phyloP scores from a whole-genome alignment of 2,888 invertebrate genomes.

The Carterocephalus palaemon region DNA sequence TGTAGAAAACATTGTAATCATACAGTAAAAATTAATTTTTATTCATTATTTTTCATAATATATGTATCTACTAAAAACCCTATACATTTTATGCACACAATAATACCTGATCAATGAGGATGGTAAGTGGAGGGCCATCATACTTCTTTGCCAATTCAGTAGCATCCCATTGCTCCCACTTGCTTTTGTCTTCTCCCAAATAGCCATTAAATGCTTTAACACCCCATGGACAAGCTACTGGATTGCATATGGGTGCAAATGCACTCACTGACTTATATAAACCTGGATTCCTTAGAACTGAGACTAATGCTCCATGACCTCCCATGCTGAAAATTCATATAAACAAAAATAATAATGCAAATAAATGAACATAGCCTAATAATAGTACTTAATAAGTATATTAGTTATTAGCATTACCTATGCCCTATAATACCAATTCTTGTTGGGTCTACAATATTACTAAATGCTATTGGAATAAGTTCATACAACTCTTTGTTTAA shows the following conservation, averaged over 20 bases:
- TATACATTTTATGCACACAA: too few species aligned
- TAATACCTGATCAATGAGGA: conserved; percentile 93
- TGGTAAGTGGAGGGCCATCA: conserved; percentile 87
- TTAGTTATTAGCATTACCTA: conserved; percentile 74
- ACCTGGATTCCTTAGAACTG: conserved; percentile 93
- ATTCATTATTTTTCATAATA: too few species aligned
- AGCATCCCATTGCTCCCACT: conserved; percentile 94
- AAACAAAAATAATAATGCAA: conserved; percentile 2
- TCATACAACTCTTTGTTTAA: conserved; percentile 91
- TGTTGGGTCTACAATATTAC: conserved; percentile 64
- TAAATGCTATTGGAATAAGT: conserved; percentile 86
- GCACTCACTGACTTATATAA: conserved; percentile 93
- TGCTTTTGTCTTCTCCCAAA: conserved; percentile 82
- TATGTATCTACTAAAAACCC: too few species aligned
- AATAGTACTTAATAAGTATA: conserved; percentile 13
- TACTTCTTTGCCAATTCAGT: conserved; percentile 89
- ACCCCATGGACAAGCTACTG: conserved; percentile 92
- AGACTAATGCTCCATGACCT: conserved; percentile 96
- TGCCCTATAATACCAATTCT: conserved; percentile 89
- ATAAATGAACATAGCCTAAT: conserved; percentile 5
- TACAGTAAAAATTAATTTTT: too few species aligned
- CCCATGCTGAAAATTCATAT: conserved; percentile 90
- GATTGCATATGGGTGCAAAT: conserved; percentile 97
- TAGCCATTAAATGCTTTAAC: conserved; percentile 90
- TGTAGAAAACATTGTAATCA: conserved; percentile 62